A percentile compares a stretch with the other conserved stretches of the same genome.
phyloP scores from a whole-genome alignment of 2,113 vertebrate genomes.

The Dasypus novemcinctus region DNA sequence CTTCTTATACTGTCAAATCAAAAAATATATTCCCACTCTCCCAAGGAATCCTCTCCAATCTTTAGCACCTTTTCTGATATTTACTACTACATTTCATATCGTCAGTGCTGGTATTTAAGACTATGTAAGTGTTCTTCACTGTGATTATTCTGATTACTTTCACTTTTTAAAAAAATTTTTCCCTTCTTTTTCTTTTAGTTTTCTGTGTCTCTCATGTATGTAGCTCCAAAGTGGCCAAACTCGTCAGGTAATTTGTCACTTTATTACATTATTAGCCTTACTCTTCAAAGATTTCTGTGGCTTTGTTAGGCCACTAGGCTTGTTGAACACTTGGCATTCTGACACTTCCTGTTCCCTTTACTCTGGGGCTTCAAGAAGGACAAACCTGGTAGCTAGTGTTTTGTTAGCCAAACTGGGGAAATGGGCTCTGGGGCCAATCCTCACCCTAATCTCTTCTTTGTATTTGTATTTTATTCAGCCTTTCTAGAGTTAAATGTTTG shows the following conservation, averaged over 20 bases:
- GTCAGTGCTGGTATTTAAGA: not conserved
- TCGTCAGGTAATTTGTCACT: not conserved
- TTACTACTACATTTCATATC: slow-evolving; percentile 21
- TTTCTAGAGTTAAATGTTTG: slow-evolving; percentile 21
- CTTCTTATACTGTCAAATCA: not conserved
- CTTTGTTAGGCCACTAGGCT: not conserved
- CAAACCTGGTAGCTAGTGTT: slow-evolving; percentile 1
- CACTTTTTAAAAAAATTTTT: too few species aligned
- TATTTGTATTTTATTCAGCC: not conserved
- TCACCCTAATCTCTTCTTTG: not conserved
- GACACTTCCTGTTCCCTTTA: not conserved
- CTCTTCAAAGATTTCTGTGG: not conserved
- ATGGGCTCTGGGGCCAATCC: not conserved
- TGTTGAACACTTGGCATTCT: not conserved
- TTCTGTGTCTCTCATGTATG: not conserved
- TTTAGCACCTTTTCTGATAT: not conserved
- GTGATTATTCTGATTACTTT: not conserved
- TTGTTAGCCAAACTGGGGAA: slow-evolving; percentile 15
- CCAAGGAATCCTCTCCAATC: not conserved
- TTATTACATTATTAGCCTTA: not conserved
- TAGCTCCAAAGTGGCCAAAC: not conserved
- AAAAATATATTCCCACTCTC: not conserved
- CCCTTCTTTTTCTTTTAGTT: not conserved
- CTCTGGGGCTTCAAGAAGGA: not conserved
- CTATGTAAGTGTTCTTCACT: not conserved